Evolutionary conservation across 2,888 invertebrate genomes (phyloP).

Genomic region (Lycophotia porphyrea): DNA sequence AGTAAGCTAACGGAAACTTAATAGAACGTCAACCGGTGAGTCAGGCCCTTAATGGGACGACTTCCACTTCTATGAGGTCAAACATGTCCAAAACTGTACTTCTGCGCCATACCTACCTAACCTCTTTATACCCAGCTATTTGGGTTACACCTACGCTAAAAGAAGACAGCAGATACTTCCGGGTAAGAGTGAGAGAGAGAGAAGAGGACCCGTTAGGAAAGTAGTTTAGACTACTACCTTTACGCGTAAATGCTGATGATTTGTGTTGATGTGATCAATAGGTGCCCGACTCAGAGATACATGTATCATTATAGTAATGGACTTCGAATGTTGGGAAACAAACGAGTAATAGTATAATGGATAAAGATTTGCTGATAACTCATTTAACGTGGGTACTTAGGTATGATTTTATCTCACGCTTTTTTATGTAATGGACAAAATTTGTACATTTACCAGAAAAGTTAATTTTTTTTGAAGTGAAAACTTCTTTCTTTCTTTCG

Average conservation of each 20-base stretch:
- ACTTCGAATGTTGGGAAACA: conserved; percentile 30
- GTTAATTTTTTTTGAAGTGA: too few species aligned
- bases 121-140: conserved; percentile 73
- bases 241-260: conserved; percentile 83
- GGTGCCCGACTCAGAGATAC: conserved; percentile 26
- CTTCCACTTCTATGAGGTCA: background rate
- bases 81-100: conserved; percentile 50
- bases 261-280: conserved; percentile 65
- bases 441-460: background rate
- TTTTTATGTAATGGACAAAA: background rate
- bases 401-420: background rate
- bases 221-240: conserved; percentile 85
- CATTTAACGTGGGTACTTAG: conserved; percentile 8
- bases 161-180: conserved; percentile 66
- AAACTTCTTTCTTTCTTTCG: too few species aligned
- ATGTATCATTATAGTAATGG: conserved; percentile 49
- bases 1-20: background rate
- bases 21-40: background rate
- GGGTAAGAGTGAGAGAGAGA: conserved; percentile 72
- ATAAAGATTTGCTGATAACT: conserved; percentile 34
- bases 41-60: background rate
- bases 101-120: conserved; percentile 59
- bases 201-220: conserved; percentile 84
- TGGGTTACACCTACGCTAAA: conserved; percentile 83
- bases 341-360: conserved; percentile 1